Conservation (phyloP, 2,797 vertebrate genomes). For the Hypotaenidia okinawae region DNA sequence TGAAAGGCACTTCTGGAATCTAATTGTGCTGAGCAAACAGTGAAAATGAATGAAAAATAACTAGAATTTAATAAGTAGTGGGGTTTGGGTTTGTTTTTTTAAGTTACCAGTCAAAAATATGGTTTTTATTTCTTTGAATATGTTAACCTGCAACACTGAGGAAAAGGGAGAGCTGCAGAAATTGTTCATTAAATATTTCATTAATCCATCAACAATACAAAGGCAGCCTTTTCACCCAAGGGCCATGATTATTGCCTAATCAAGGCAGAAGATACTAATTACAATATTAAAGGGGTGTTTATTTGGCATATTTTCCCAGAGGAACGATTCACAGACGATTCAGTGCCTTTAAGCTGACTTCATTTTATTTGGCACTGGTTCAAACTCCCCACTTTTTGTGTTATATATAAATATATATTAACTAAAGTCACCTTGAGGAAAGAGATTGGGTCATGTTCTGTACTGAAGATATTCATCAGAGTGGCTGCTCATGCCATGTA, state of each 20-base stretch:
- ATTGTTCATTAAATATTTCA: background rate
- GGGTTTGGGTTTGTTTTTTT: background rate
- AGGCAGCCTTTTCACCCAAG: background rate
- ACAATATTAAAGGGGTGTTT: background rate
- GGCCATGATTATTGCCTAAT: background rate
- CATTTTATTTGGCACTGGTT: background rate
- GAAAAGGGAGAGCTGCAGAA: conserved; percentile 74
- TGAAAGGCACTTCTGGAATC: background rate
- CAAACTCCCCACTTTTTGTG: background rate
- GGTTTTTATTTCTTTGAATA: conserved; percentile 60
- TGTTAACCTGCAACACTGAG: conserved; percentile 74
- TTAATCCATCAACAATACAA: background rate
- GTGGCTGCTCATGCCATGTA: background rate
- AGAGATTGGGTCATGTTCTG: background rate
- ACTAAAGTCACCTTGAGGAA: background rate
- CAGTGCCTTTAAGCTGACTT: background rate
- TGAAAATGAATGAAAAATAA: background rate
- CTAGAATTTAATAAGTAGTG: background rate
- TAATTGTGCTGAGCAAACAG: background rate
- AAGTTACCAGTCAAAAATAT: conserved; percentile 42
- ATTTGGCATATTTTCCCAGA: background rate
- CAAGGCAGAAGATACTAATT: background rate
- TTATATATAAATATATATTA: background rate
- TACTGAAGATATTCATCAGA: background rate
- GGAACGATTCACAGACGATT: background rate